A percentile compares a stretch with the other conserved stretches of the same genome.
phyloP scores from a whole-genome alignment of 2,888 invertebrate species.

The Hemithea aestivaria region DNA sequence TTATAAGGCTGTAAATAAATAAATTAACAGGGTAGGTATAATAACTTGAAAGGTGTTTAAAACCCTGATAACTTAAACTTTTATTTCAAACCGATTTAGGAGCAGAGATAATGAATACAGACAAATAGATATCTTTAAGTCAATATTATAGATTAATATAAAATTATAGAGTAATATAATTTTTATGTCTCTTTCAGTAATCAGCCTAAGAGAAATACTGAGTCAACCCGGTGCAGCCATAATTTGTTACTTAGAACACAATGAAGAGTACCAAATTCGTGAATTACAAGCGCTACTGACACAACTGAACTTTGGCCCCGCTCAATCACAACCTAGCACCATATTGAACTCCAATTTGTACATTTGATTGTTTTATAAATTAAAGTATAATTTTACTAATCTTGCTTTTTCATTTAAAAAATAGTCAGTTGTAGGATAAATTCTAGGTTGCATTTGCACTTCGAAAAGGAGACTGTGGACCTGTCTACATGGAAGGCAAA shows the following conservation, averaged over 20 bases:
- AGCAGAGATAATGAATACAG: no score
- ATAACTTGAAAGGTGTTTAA: no score
- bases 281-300: conserved; percentile 50
- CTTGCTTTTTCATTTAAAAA: background rate
- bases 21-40: no score
- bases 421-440: conserved; percentile 9
- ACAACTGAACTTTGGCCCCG: conserved; percentile 46
- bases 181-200: conserved; percentile 57
- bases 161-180: no score
- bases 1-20: no score
- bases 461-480: no score
- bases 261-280: conserved; percentile 51
- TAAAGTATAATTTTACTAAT: conserved; percentile 6
- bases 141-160: no score
- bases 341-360: conserved; percentile 62
- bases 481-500: no score
- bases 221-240: conserved; percentile 48
- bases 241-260: conserved; percentile 57
- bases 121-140: no score
- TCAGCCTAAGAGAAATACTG: conserved; percentile 54
- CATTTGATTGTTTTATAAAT: conserved; percentile 38
- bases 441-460: no score
- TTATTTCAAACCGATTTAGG: no score
- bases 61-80: no score
- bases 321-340: conserved; percentile 35